Base-by-base conservation (phyloP, 2,888 invertebrate genomes). In the Euphydryas editha region DNA sequence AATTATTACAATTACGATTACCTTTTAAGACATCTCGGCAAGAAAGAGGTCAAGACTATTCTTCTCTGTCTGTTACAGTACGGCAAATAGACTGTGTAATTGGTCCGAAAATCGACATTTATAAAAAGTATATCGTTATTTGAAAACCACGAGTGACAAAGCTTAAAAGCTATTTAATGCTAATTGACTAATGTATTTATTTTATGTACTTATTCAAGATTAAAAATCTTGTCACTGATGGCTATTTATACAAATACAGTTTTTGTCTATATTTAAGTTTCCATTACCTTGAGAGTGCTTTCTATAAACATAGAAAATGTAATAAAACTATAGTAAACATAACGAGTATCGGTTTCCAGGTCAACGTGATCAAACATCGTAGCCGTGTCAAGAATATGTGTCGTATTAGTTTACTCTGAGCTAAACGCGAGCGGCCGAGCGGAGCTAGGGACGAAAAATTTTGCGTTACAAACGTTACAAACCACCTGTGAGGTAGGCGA, bases 301-400 rank as follows among this genome's bases (percentile, higher is more conserved):
- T 57, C 57, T 37, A 21, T 42, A 18, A 49, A 42, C 49, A 51
- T 21, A 63, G 46, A 59, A 46, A 30, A 46, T 20, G 13, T 3
- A 39, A 49, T 36, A 24, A 30, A 18, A 63, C 15, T 18, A 18
- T 18, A 46, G 18, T 21, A 55, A 46, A 56, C 15, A n/a, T n/a
- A 47, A 15, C 51, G 20, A 20, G 39, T 57, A 42, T 42, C 39
- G 37, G 3, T 30, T 57, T 57, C 8, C 42, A 57, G 57, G 57
- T 57, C 42, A 42, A 57, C 36, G 13, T 24, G 36, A 36, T 54
- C 21, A 51, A 51, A 54, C 54, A 36, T 54, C 17, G 36, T 17
- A 54, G 30, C 54, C 54, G 11, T 54, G 54, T 54, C 54, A 54
- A 54, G 17, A 54, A 54, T 54, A 54, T 0, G 51, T n/a, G 39